A percentile compares a stretch with the other conserved stretches of the same genome.
phyloP scores from a whole-genome alignment of 2,888 invertebrate genomes.

The Noctuana brunneofusca region DNA sequence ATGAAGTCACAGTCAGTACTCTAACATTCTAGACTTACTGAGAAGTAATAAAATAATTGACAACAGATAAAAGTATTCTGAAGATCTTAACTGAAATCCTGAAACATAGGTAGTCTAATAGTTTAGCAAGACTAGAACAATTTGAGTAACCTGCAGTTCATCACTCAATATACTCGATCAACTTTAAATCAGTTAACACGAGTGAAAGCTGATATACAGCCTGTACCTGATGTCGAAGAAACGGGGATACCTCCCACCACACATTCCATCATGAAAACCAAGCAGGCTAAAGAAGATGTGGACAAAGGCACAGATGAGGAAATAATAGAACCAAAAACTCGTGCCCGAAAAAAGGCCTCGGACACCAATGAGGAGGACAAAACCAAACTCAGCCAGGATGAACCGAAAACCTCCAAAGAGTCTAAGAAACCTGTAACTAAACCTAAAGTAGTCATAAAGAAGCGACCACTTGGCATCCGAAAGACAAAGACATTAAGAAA shows the following conservation, averaged over 20 bases:
- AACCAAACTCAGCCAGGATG: slow-evolving; percentile 65
- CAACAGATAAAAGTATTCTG: slow-evolving; percentile 2
- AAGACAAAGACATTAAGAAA: slow-evolving; percentile 66
- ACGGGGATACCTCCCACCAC: slow-evolving; percentile 71
- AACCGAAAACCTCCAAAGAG: slow-evolving; percentile 75
- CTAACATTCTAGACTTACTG: slow-evolving; percentile 50
- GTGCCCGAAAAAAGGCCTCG: slow-evolving; percentile 76
- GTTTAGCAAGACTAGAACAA: background rate
- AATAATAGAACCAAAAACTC: slow-evolving; percentile 72
- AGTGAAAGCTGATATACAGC: slow-evolving; percentile 49
- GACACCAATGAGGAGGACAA: slow-evolving; percentile 69
- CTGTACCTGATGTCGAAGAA: slow-evolving; percentile 77
- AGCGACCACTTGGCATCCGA: slow-evolving; percentile 73
- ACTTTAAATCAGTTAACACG: slow-evolving; percentile 49
- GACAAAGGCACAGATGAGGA: slow-evolving; percentile 77
- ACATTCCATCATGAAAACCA: slow-evolving; percentile 82
- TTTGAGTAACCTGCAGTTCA: background rate
- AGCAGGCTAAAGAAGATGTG: slow-evolving; percentile 73
- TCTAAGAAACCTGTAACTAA: slow-evolving; percentile 64
- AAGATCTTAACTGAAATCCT: background rate
- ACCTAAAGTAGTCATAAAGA: slow-evolving; percentile 70
- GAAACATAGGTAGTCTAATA: background rate
- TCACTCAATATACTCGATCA: slow-evolving; percentile 44
- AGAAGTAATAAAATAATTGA: slow-evolving; percentile 26
- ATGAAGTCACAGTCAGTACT: slow-evolving; percentile 51